Evolutionary conservation across 2,888 invertebrate species (phyloP).

Genomic region (Brassicogethes aeneus): DNA sequence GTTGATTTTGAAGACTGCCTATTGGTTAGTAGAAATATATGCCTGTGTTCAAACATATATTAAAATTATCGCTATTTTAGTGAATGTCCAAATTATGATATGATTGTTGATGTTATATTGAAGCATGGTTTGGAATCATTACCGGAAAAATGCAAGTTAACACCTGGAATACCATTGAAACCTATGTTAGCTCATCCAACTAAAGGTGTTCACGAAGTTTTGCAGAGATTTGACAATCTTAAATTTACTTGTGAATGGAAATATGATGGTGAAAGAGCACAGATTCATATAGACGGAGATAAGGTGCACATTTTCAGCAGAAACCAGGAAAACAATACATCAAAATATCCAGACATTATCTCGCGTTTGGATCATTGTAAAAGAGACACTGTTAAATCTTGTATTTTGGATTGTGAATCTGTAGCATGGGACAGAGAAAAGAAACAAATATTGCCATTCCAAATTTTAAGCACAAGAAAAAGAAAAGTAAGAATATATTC

Average conservation of each 20-base stretch:
- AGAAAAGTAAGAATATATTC: slow-evolving; percentile 57
- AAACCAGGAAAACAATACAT: slow-evolving; percentile 90
- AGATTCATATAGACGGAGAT: slow-evolving; percentile 72
- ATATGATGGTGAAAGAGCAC: slow-evolving; percentile 98
- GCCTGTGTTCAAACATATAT: slow-evolving; percentile 5
- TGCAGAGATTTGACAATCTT: slow-evolving; percentile 60
- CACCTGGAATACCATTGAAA: slow-evolving; percentile 89
- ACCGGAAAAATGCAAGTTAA: slow-evolving; percentile 72
- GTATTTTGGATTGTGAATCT: slow-evolving; percentile 92
- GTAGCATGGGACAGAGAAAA: slow-evolving; percentile 91
- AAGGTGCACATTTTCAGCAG: slow-evolving; percentile 80
- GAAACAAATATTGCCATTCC: slow-evolving; percentile 91
- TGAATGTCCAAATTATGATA: slow-evolving; percentile 92
- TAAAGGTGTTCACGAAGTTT: slow-evolving; percentile 82
- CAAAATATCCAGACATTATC: slow-evolving; percentile 94
- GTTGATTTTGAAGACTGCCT: slow-evolving; percentile 80
- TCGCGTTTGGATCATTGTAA: slow-evolving; percentile 54
- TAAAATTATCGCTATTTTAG: slow-evolving; percentile 38
- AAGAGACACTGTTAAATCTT: slow-evolving; percentile 56
- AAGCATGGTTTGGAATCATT: slow-evolving; percentile 66
- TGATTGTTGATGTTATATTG: slow-evolving; percentile 70
- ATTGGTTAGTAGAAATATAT: slow-evolving; percentile 53
- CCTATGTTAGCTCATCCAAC: slow-evolving; percentile 99
- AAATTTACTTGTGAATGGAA: slow-evolving; percentile 98
- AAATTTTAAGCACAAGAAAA: slow-evolving; percentile 89